phyloP scores from a whole-genome alignment of 2,113 vertebrate species.

The Bungarus multicinctus region DNA sequence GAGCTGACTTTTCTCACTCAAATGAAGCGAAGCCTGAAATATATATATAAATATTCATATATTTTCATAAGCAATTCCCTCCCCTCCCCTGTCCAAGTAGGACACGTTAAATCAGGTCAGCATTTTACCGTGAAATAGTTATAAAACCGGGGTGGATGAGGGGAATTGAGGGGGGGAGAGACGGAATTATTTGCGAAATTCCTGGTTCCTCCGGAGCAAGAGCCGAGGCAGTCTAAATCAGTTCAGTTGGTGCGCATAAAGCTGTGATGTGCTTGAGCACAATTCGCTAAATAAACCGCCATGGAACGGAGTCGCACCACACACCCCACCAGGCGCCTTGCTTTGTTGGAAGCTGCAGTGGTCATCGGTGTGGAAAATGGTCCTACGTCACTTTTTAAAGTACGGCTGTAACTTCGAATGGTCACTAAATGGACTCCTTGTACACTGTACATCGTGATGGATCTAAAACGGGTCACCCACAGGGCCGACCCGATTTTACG shows the following conservation, averaged over 20 bases:
- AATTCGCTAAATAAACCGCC: not conserved
- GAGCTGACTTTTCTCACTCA: not conserved
- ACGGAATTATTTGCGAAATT: not conserved
- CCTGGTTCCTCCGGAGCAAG: not conserved
- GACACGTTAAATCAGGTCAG: constrained; percentile 30
- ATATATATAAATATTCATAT: constrained; percentile 24
- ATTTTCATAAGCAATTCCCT: not conserved
- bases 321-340: not conserved
- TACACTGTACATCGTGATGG: no score
- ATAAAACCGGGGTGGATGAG: not conserved
- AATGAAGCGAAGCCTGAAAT: not conserved
- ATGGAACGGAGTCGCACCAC: not conserved
- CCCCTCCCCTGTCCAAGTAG: constrained; percentile 22
- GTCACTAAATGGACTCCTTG: not conserved
- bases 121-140: constrained; percentile 15
- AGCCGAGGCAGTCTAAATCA: not conserved
- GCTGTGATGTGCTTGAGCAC: not conserved
- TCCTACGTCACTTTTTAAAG: no score
- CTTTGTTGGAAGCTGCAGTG: not conserved
- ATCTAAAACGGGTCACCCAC: not conserved
- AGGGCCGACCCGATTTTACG: not conserved
- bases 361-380: not conserved
- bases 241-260: not conserved
- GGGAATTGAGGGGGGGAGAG: not conserved
- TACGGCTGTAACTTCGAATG: not conserved